These are phyloP conservation scores for Passer montanus DNA, from an alignment of 2,113 vertebrate species.

Conservation along the genomic window DNA sequence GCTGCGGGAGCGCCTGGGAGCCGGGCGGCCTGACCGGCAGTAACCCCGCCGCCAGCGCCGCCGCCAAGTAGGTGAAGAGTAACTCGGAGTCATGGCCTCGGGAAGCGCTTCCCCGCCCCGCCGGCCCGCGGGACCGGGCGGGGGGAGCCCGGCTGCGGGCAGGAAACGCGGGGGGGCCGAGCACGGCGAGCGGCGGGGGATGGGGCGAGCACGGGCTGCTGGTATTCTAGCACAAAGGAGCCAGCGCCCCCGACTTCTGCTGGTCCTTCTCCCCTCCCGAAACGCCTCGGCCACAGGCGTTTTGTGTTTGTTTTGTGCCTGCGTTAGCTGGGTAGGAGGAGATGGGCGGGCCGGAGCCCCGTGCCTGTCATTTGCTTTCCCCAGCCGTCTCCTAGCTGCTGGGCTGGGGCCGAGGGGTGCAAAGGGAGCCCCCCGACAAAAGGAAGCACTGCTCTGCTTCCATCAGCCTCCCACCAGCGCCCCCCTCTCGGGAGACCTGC, in stretches of 20 bases:
- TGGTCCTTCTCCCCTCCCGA: neutral
- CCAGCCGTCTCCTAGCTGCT: too few species aligned
- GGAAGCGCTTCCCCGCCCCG: neutral
- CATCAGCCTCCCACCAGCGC: accelerated
- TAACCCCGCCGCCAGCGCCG: constrained; percentile 33
- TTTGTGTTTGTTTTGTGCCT: neutral
- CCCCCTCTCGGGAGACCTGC: neutral
- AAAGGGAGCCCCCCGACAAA: neutral
- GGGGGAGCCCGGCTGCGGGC: neutral
- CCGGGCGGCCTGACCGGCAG: constrained; percentile 50
- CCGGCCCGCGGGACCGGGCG: neutral
- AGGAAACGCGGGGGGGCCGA: neutral
- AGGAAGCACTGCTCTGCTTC: too few species aligned
- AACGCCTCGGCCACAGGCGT: neutral
- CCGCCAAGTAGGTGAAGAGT: constrained; percentile 73
- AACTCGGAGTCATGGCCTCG: constrained; percentile 43
- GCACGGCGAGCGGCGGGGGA: neutral
- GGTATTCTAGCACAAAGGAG: neutral
- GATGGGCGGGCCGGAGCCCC: neutral
- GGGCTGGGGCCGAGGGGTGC: neutral
- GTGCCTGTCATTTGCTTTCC: neutral
- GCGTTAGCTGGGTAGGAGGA: neutral
- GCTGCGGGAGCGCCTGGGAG: neutral
- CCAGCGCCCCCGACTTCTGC: neutral
- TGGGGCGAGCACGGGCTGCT: too few species aligned